A percentile compares a stretch with the other conserved stretches of the same genome.
phyloP scores from a whole-genome alignment of 1,140 invertebrate species.

The Hylyphantes graminicola region DNA sequence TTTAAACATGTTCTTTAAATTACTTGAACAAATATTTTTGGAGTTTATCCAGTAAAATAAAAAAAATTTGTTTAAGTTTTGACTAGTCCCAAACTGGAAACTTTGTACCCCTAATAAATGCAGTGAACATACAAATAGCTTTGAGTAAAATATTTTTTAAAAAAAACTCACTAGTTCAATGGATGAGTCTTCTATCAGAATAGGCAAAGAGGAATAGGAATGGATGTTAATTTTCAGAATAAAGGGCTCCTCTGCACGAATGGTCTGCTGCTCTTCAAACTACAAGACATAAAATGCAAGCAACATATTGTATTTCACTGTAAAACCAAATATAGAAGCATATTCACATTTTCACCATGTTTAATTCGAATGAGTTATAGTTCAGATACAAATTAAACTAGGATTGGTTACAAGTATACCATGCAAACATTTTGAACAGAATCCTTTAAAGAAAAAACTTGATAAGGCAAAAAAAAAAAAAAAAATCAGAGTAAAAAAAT shows the following conservation, averaged over 20 bases:
- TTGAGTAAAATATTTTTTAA: background rate
- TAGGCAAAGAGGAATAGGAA: conserved; percentile 67
- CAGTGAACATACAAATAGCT: background rate
- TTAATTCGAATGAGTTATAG: too few relatives aligned
- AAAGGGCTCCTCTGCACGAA: conserved; percentile 61
- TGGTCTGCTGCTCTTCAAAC: conserved; percentile 52
- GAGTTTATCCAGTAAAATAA: too few relatives aligned
- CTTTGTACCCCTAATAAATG: background rate
- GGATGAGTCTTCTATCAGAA: conserved; percentile 66
- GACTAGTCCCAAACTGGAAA: background rate
- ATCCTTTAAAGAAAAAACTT: too few relatives aligned
- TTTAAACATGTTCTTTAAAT: too few relatives aligned
- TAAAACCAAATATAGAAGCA: background rate
- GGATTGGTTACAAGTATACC: too few relatives aligned
- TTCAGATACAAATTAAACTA: too few relatives aligned
- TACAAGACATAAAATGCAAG: conserved; percentile 13
- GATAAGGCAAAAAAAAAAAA: too few relatives aligned
- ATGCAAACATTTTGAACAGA: too few relatives aligned
- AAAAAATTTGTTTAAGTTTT: too few relatives aligned
- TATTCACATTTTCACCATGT: background rate
- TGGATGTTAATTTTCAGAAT: conserved; percentile 66
- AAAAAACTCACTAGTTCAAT: conserved; percentile 65
- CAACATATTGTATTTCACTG: background rate
- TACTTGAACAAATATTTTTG: too few relatives aligned
- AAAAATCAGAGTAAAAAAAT: too few relatives aligned